Evolutionary conservation across 37 sponge, comb jelly and placozoan species (phyloP).

Genomic region (Geodia barretti): DNA sequence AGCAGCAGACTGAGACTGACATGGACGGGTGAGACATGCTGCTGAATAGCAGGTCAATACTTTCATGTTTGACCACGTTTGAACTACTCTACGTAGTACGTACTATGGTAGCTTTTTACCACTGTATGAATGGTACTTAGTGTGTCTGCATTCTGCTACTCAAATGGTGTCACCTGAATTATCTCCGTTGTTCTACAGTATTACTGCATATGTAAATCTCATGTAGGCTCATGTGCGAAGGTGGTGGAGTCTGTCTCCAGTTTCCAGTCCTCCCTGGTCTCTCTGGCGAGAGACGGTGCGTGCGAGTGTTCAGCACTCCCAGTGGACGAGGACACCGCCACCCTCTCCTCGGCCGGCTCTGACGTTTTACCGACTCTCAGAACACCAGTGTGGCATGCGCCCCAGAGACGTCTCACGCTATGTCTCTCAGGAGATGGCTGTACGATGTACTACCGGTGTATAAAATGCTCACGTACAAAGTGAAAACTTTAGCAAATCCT

Average conservation of each 20-base stretch:
- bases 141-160: no score
- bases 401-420: slow-evolving; percentile 6
- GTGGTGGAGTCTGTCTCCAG: neutral
- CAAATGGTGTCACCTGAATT: no score
- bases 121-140: no score
- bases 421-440: slow-evolving; percentile 26
- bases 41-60: no score
- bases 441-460: slow-evolving; percentile 63
- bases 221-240: slow-evolving; percentile 15
- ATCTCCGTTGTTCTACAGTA: no score
- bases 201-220: no score
- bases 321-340: slow-evolving; percentile 27
- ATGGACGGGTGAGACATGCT: no score
- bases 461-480: no score
- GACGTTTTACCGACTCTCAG: slow-evolving; percentile 9
- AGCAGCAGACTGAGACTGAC: neutral
- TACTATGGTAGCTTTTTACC: no score
- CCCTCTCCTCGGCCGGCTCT: neutral
- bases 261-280: slow-evolving; percentile 23
- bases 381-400: neutral
- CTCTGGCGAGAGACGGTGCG: slow-evolving; percentile 1
- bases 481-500: no score
- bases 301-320: neutral
- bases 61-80: no score
- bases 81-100: no score